A percentile compares a stretch with the other conserved stretches of the same genome.
Evolutionary conservation across 2,797 vertebrate species (phyloP).

Genomic region (Channallabes apus): DNA sequence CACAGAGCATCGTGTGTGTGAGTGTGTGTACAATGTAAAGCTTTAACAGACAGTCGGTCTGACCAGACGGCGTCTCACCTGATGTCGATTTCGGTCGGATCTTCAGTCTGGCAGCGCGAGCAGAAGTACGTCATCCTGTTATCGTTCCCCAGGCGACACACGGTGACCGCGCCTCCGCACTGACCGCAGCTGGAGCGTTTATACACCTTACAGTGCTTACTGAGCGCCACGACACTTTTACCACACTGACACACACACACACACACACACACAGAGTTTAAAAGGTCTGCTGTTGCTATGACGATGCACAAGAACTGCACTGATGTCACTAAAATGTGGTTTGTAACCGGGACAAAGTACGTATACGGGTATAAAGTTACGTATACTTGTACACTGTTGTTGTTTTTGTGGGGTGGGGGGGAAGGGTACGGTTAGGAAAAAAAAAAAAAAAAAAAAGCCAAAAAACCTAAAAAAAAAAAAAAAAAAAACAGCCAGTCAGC

Average conservation of each 20-base stretch:
- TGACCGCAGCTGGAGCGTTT: conserved; percentile 78
- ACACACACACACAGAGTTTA: background rate
- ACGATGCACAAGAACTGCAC: background rate
- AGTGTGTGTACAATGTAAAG: background rate
- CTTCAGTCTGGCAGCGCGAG: conserved; percentile 80
- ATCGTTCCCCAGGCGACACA: conserved; percentile 86
- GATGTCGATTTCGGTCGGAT: conserved; percentile 72
- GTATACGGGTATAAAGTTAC: too few species aligned
- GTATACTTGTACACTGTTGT: too few species aligned
- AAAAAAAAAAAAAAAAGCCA: too few species aligned
- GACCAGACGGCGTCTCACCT: conserved; percentile 69
- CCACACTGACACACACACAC: conserved; percentile 75
- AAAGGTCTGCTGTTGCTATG: background rate
- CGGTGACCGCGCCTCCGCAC: conserved; percentile 78
- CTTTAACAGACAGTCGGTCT: background rate
- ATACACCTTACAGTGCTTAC: conserved; percentile 89
- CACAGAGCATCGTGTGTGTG: conserved; percentile 3
- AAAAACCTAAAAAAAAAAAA: too few species aligned
- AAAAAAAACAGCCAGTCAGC: too few species aligned
- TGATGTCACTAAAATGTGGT: background rate
- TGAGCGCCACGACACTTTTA: conserved; percentile 77
- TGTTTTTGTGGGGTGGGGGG: too few species aligned
- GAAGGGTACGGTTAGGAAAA: too few species aligned
- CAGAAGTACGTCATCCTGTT: conserved; percentile 95
- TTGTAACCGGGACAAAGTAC: too few species aligned